Conservation (phyloP, 2,797 vertebrate species). For the Onychomys leucogaster region DNA sequence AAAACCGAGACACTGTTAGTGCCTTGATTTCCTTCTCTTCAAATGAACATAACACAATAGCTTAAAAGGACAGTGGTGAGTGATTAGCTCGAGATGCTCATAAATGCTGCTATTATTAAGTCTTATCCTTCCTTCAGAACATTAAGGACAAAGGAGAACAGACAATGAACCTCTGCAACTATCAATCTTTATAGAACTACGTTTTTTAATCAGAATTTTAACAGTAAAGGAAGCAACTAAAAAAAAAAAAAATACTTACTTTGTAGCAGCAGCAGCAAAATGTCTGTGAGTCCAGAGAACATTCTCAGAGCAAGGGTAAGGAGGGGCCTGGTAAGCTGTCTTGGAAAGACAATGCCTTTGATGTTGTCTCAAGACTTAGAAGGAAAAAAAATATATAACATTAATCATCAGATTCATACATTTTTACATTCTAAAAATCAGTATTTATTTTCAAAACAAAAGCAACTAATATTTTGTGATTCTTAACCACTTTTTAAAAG, state of each 20-base stretch:
- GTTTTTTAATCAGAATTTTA: slow-evolving; percentile 25
- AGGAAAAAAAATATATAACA: slow-evolving; percentile 62
- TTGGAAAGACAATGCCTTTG: slow-evolving; percentile 51
- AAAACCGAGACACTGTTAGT: neutral
- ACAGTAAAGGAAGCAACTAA: slow-evolving; percentile 35
- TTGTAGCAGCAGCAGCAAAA: slow-evolving; percentile 79
- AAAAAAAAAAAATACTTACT: slow-evolving; percentile 83
- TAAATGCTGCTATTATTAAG: slow-evolving; percentile 19
- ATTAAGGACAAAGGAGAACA: slow-evolving; percentile 42
- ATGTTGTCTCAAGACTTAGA: slow-evolving; percentile 79
- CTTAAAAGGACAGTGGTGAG: neutral
- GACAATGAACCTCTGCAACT: slow-evolving; percentile 43
- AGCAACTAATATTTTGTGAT: slow-evolving; percentile 45
- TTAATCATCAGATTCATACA: slow-evolving; percentile 9
- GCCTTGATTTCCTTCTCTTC: slow-evolving; percentile 7
- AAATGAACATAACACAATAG: neutral
- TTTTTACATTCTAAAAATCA: slow-evolving; percentile 62
- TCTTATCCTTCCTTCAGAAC: slow-evolving; percentile 30
- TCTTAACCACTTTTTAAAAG: slow-evolving; percentile 61
- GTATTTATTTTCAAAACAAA: slow-evolving; percentile 49
- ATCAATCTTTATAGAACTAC: neutral
- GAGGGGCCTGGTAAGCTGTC: slow-evolving; percentile 50
- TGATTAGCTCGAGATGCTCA: neutral
- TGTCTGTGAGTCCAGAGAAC: slow-evolving; percentile 59
- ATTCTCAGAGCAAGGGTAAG: slow-evolving; percentile 43